These are phyloP conservation scores for Eristalis tenax DNA, from an alignment of 2,888 invertebrate genomes.

Conservation along the genomic window DNA sequence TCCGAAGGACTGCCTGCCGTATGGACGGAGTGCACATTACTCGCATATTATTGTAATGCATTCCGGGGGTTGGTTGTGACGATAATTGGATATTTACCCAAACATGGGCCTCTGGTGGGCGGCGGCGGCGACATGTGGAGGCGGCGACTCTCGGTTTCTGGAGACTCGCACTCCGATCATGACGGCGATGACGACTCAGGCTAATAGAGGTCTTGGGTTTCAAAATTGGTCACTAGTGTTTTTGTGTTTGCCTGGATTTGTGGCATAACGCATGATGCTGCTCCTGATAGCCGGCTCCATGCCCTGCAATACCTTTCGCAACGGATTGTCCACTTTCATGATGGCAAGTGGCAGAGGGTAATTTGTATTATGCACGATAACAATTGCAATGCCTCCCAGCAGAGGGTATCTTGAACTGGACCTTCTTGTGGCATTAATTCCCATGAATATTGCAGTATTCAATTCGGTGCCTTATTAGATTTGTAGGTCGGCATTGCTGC, in stretches of 20 bases:
- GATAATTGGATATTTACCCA: conserved; percentile 69
- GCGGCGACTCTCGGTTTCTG: not conserved
- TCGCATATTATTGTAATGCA: conserved; percentile 65
- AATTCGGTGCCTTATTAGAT: not conserved
- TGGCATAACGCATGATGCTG: conserved; percentile 15
- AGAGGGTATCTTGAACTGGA: conserved; percentile 6
- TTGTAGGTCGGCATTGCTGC: not conserved
- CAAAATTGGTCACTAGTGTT: conserved; percentile 49
- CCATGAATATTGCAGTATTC: conserved; percentile 22
- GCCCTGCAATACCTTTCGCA: not conserved
- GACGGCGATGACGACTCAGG: conserved; percentile 15
- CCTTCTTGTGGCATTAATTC: conserved; percentile 6
- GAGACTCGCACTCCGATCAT: not conserved
- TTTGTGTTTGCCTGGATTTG: conserved; percentile 41
- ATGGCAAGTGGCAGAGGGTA: conserved; percentile 7
- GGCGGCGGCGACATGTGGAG: too few relatives aligned
- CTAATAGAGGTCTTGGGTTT: conserved; percentile 51
- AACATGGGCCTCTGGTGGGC: not conserved
- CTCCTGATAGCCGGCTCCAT: not conserved
- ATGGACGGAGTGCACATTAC: conserved; percentile 39
- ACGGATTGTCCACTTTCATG: not conserved
- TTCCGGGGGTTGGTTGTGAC: conserved; percentile 48
- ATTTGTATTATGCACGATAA: conserved; percentile 30
- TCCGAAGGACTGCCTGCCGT: not conserved
- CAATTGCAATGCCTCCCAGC: conserved; percentile 9